phyloP scores from a whole-genome alignment of 2,113 vertebrate species.

The Catagonus wagneri region DNA sequence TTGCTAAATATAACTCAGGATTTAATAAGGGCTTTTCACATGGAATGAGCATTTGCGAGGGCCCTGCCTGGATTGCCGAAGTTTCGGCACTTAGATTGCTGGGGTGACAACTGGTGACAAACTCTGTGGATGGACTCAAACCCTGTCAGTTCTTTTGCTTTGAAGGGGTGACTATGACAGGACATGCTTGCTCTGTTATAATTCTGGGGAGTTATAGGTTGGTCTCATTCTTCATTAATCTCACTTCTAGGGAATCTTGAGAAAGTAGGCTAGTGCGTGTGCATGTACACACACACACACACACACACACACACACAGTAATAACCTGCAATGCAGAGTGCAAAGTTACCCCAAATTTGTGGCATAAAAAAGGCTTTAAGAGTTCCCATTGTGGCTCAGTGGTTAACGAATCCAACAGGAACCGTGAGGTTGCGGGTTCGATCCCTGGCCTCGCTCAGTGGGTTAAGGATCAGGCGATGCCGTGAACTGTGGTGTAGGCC shows the following conservation, averaged over 20 bases:
- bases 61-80: slow-evolving; percentile 27
- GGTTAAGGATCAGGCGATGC: too few relatives aligned
- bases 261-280: background rate
- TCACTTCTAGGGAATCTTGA: background rate
- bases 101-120: slow-evolving; percentile 27
- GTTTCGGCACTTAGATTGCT: slow-evolving; percentile 49
- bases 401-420: too few relatives aligned
- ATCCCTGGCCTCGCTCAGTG: too few relatives aligned
- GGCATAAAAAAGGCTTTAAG: background rate
- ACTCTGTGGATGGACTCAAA: background rate
- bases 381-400: too few relatives aligned
- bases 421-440: too few relatives aligned
- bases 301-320: too few relatives aligned
- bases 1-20: slow-evolving; percentile 78
- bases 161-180: background rate
- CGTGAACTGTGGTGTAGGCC: too few relatives aligned
- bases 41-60: slow-evolving; percentile 44
- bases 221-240: background rate
- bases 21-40: slow-evolving; percentile 79
- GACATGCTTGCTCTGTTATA: background rate
- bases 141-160: background rate
- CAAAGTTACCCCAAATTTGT: background rate
- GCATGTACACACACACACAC: background rate
- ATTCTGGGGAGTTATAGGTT: slow-evolving; percentile 45
- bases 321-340: background rate